These are phyloP conservation scores for Drosophila yakuba DNA, from an alignment of 1,140 invertebrate genomes.

Conservation along the genomic window DNA sequence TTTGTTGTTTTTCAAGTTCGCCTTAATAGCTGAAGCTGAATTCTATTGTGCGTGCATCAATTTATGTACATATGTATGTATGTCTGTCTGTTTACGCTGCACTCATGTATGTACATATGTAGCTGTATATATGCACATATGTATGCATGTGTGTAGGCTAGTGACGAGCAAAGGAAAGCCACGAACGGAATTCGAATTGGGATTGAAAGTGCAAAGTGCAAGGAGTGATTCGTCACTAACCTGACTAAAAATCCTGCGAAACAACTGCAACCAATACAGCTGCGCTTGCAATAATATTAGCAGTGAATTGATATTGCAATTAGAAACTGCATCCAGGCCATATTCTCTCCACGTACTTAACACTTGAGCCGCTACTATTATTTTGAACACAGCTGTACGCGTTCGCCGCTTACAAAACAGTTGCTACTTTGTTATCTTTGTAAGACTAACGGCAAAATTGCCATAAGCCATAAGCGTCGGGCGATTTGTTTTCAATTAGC, in stretches of 20 bases:
- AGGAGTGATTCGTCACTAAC: conserved; percentile 19
- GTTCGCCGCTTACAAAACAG: conserved; percentile 4
- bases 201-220: conserved; percentile 21
- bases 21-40: conserved; percentile 23
- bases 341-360: not conserved
- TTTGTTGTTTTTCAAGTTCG: conserved; percentile 38
- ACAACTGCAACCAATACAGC: not conserved
- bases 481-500: conserved; percentile 39
- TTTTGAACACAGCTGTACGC: conserved; percentile 1
- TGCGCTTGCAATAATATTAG: no score
- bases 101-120: not conserved
- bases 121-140: no score
- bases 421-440: conserved; percentile 32
- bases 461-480: conserved; percentile 23
- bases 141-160: conserved; percentile 4
- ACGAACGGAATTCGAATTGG: conserved; percentile 4
- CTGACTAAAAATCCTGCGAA: not conserved
- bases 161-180: conserved; percentile 23
- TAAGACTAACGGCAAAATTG: conserved; percentile 39
- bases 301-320: not conserved
- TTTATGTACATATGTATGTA: conserved; percentile 50
- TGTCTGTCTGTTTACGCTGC: conserved; percentile 43
- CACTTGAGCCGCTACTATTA: not conserved
- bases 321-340: not conserved
- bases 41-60: conserved; percentile 16